Conservation (phyloP, 2,888 invertebrate genomes). For the Papilio demoleus region DNA sequence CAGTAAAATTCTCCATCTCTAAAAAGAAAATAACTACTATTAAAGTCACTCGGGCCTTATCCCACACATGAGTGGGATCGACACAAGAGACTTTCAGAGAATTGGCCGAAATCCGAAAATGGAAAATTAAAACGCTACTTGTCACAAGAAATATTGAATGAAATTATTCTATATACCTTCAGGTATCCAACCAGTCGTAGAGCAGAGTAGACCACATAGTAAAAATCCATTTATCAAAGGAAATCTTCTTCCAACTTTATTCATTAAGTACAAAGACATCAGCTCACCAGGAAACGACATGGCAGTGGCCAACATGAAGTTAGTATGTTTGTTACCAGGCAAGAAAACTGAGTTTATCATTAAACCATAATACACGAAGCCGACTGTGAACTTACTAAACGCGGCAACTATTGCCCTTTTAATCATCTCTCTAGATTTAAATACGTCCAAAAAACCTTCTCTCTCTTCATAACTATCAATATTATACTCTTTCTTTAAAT, state of each 20-base stretch:
- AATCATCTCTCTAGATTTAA: constrained; percentile 62
- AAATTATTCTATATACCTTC: constrained; percentile 50
- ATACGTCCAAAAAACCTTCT: constrained; percentile 58
- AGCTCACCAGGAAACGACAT: constrained; percentile 75
- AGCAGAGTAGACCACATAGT: constrained; percentile 59
- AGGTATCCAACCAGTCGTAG: constrained; percentile 60
- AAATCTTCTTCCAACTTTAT: constrained; percentile 65
- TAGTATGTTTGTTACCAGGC: constrained; percentile 70
- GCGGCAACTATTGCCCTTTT: constrained; percentile 58
- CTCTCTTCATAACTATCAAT: constrained; percentile 56
- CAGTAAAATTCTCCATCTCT: too few species aligned
- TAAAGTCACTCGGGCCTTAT: too few species aligned
- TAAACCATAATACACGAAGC: constrained; percentile 71
- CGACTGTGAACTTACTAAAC: constrained; percentile 61
- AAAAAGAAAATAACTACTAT: too few species aligned
- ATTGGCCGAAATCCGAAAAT: too few species aligned
- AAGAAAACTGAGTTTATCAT: constrained; percentile 69
- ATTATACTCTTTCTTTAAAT: constrained; percentile 61
- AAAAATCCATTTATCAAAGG: constrained; percentile 63
- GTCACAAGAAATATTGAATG: not conserved
- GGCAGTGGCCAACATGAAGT: constrained; percentile 66
- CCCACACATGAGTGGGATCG: too few species aligned
- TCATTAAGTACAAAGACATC: constrained; percentile 65
- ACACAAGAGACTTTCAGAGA: too few species aligned
- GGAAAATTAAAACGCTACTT: too few species aligned